A percentile compares a stretch with the other conserved stretches of the same genome.
phyloP scores from a whole-genome alignment of 2,888 invertebrate genomes.

The Cheilosia urbana region DNA sequence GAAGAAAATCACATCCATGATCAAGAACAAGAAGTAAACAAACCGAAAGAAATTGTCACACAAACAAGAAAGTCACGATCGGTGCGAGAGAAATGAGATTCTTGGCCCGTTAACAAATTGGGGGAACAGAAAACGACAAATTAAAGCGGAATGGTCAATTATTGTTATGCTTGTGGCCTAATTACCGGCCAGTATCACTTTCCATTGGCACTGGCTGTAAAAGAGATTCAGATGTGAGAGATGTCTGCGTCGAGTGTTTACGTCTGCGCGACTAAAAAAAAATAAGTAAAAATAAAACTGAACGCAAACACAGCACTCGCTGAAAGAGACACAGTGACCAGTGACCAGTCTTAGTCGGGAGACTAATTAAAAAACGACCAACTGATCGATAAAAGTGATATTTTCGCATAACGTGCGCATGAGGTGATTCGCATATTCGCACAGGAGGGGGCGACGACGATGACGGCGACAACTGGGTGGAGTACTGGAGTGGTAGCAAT shows the following conservation, averaged over 20 bases:
- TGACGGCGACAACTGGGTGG: constrained; percentile 21
- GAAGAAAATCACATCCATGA: constrained; percentile 11
- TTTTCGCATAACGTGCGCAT: constrained; percentile 67
- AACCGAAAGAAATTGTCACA: constrained; percentile 57
- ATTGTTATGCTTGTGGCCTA: constrained; percentile 71
- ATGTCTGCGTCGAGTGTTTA: constrained; percentile 54
- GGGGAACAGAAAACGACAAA: constrained; percentile 29
- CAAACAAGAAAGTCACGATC: constrained; percentile 70
- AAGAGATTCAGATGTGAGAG: constrained; percentile 40
- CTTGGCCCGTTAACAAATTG: constrained; percentile 51
- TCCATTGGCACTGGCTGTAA: constrained; percentile 63
- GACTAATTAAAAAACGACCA: constrained; percentile 63
- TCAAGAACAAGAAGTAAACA: constrained; percentile 50
- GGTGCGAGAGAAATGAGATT: constrained; percentile 48
- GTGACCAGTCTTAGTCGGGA: constrained; percentile 50
- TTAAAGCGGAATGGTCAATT: constrained; percentile 65
- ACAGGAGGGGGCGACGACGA: constrained; percentile 6
- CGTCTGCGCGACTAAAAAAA: constrained; percentile 33
- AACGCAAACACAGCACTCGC: constrained; percentile 13
- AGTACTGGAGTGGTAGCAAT: constrained; percentile 57
- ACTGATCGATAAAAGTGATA: constrained; percentile 68
- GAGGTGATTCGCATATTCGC: constrained; percentile 18
- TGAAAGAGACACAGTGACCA: constrained; percentile 37
- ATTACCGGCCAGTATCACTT: constrained; percentile 68
- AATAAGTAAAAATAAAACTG: neutral